Conservation (phyloP, 2,797 vertebrate species). For the Micropoecilia bifurca region DNA sequence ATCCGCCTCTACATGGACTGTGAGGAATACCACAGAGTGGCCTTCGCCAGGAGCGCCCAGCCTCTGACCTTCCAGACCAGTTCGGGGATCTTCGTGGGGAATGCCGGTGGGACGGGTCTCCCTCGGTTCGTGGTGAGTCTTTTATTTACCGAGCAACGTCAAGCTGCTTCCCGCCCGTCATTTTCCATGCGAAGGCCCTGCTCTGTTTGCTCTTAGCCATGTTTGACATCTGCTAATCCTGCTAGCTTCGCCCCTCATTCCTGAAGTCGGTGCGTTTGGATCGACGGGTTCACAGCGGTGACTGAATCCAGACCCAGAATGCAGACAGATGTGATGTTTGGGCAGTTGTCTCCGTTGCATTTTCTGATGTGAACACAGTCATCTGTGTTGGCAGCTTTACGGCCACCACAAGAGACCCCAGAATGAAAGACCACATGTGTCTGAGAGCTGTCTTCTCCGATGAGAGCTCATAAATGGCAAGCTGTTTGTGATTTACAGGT, state of each 20-base stretch:
- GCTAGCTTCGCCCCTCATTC: not conserved
- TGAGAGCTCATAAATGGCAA: constrained; percentile 56
- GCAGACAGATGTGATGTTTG: constrained; percentile 43
- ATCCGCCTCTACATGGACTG: constrained; percentile 91
- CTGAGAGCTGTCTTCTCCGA: constrained; percentile 40
- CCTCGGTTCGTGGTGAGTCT: constrained; percentile 90
- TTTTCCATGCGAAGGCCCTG: not conserved
- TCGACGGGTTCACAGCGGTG: not conserved
- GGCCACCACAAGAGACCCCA: constrained; percentile 20
- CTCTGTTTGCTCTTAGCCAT: not conserved
- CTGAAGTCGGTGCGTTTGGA: constrained; percentile 8
- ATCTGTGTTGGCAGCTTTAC: constrained; percentile 49
- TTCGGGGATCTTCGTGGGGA: constrained; percentile 94
- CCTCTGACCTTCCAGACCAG: constrained; percentile 88
- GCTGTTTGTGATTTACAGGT: constrained; percentile 52
- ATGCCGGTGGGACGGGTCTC: constrained; percentile 89
- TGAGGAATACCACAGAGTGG: constrained; percentile 87
- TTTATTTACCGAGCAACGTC: not conserved
- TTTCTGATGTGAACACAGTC: constrained; percentile 51
- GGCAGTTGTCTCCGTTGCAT: constrained; percentile 25
- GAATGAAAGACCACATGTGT: constrained; percentile 46
- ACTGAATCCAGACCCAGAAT: not conserved
- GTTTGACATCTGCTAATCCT: not conserved
- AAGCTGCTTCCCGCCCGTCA: not conserved
- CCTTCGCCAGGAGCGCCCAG: constrained; percentile 81